Base-by-base conservation (phyloP, 2,888 invertebrate species). In the Pyrrhia umbra region DNA sequence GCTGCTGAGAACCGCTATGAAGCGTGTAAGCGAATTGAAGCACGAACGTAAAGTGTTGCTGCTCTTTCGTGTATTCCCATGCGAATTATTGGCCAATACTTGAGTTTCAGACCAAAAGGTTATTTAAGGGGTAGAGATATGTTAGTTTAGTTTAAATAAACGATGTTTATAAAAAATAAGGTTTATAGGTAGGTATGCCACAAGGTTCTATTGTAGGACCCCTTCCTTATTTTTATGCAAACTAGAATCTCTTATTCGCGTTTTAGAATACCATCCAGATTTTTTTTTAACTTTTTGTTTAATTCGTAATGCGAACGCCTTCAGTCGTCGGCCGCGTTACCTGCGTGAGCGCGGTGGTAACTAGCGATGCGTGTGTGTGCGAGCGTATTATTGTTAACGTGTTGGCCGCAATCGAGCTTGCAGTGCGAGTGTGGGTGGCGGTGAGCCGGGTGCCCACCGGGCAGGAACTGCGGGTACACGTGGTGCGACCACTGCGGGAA, bases 401-500 rank as follows among this genome's bases (percentile, higher is more conserved):
- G 95, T 89, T 92, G 91, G 83, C 91, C 90, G 92, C 93, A 93
- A 86, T 92, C 92, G 87, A 92, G 91, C 82, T 92, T 92, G 94
- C 96, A 96, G 91, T 95, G 94, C 95, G 96, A 88, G 96, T 96
- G 95, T 94, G 95, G 92, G 81, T 87, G 88, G 79, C 88, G 87
- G 84, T 89, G 88, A 88, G 95, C 95, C 85, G 97, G 97, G 95
- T 98, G 98, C 93, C 97, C 97, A 92, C 97, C 98, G 88, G 98
- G 98, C 93, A 98, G 96, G 96, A 98, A 98, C 96, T 98, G 98
- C 85, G 98, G 98, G 95, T 98, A 98, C 89, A 98, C 98, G 95
- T 98, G 98, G 95, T 98, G 98, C 85, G 98, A 98, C 98, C 98
- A 98, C 96, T 98, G 98, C 83, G 98, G 98, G 95, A 98, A 98